Evolutionary conservation across 1,140 invertebrate species (phyloP), one percentile per base, ranked within the genome.

Genomic region (Caenorhabditis latens): DNA sequence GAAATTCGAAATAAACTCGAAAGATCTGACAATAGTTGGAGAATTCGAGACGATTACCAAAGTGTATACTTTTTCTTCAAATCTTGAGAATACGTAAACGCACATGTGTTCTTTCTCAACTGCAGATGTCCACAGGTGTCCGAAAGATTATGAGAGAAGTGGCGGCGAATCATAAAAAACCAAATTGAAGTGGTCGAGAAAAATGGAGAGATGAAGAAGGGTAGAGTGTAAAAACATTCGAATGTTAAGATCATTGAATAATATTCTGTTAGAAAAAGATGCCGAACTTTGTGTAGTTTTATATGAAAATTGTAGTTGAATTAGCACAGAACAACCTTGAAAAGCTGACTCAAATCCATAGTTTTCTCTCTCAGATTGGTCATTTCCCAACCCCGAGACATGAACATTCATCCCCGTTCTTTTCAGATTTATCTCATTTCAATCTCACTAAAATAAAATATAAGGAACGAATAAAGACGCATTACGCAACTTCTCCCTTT

Each of bases 161-260:
- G 71, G 71, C 71, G 71, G 71, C 71, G 40, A 42, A 79, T 79
- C 71, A 79, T 79, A 63, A 79, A 79, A 79, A 79, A 79, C 14
- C 46, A n/a, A 79, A 53, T 8, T 79, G 46, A 50, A 79, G 46
- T 50, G 46, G 71, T 79, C 71, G 46, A 79, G 71, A 79, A 79
- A 50, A 14, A 16, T 14, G 50, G 71, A 53, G 53, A 24, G 46
- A 24, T n/a, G 40, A 1, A 42, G 46, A 79, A 21, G n/a, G 40
- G 61, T 50, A n/a, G 5, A 46, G 71, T 79, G 71, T 79, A 79
- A 79, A 79, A 79, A 50, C 71, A 79, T 79, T 50, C 46, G 19
- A 63, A 63, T 21, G n/a, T 63, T 63, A 32, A 63, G 50, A 53
- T 4, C 16, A 53, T 53, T 11, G 2, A 16, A 6, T 16, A 53